Evolutionary conservation across 2,113 vertebrate genomes (phyloP).

Genomic region (Thalassoma bifasciatum): DNA sequence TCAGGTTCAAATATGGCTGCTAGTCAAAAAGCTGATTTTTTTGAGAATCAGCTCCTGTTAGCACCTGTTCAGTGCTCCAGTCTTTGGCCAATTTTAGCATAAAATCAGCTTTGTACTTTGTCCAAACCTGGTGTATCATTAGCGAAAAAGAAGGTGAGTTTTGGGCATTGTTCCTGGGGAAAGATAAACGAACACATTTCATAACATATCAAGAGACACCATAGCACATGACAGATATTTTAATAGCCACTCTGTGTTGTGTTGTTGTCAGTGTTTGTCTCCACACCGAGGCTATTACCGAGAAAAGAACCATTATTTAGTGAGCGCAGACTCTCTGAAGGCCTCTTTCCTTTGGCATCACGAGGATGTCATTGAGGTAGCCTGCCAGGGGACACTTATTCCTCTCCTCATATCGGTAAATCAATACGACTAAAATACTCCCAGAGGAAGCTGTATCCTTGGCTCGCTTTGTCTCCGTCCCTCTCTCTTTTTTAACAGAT

Average conservation of each 20-base stretch:
- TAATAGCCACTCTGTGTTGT: background rate
- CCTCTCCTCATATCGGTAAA: slow-evolving; percentile 45
- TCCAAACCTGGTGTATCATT: background rate
- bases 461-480: background rate
- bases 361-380: slow-evolving; percentile 43
- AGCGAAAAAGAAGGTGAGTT: background rate
- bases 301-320: slow-evolving; percentile 18
- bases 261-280: slow-evolving; percentile 20
- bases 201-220: background rate
- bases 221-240: slow-evolving; percentile 5
- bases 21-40: background rate
- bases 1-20: background rate
- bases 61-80: background rate
- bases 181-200: background rate
- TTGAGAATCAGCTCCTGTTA: background rate
- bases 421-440: slow-evolving; percentile 56
- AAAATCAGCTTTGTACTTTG: background rate
- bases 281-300: slow-evolving; percentile 8
- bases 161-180: background rate
- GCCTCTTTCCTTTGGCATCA: slow-evolving; percentile 38
- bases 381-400: slow-evolving; percentile 51
- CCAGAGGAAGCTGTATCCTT: slow-evolving; percentile 28
- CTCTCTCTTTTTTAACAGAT: slow-evolving; percentile 19
- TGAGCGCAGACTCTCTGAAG: slow-evolving; percentile 22
- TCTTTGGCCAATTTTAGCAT: background rate